Base-by-base conservation (phyloP, 2,888 invertebrate species). In the Gymnosoma rotundatum region DNA sequence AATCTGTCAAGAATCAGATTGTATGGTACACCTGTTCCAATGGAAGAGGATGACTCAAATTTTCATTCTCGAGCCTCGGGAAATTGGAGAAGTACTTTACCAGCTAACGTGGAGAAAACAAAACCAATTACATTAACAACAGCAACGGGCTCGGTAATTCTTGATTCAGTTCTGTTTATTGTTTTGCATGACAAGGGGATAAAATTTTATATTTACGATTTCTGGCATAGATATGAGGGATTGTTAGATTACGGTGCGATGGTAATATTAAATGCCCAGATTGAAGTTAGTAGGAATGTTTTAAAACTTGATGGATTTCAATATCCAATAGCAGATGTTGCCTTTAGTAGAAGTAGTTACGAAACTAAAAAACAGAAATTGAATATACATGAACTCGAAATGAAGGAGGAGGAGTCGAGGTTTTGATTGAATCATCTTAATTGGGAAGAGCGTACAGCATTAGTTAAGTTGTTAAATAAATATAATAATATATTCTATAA, bases 401-500 rank as follows among this genome's bases (percentile, higher is more conserved):
- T 42, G 1, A 42, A 42, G 2, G 42, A 42, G 9, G 42, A 1
- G 32, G 38, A 56, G 54, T 1, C 25, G 58, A 38, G 64, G 54
- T 74, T 69, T 38, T 20, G 73, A 2, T 42, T 74, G 66, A 52
- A 74, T 52, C 50, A 80, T 18, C 48, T 80, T 5, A 73, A 73
- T 12, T 14, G 21, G 38, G 67, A 80, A 20, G 80, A 80, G 58
- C 52, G 38, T 12, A 1, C 42, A 12, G 58, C 45, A 12, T 32
- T 58, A 60, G 56, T 25, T 52, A 67, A 48, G 54, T 58, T 74
- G 52, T 69, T 67, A 36, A 42, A 21, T 50, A 61, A 61, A 58
- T 74, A 81, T 4, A 58, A 64, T 48, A 58, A 45, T 10, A 18
- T 93, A 92, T 93, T 93, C 32, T 78, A 66, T 63, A 64, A 42